Evolutionary conservation across 2,888 invertebrate species (phyloP).

Genomic region (Mayetiola destructor): DNA sequence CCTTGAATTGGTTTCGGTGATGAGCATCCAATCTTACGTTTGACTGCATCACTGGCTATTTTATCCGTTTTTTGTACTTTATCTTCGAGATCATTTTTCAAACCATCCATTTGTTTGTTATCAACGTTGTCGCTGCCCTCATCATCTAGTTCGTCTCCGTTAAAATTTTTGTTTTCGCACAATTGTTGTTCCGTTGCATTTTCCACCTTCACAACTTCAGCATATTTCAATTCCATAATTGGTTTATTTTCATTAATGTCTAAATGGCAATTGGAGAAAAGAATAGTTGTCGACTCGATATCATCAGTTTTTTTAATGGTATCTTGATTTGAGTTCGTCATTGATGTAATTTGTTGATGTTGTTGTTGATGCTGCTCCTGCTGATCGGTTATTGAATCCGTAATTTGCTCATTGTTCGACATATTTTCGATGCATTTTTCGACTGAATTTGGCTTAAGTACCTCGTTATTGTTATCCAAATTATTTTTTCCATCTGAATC

Average conservation of each 20-base stretch:
- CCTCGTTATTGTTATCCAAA: neutral
- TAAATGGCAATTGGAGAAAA: conserved; percentile 1
- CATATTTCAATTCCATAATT: neutral
- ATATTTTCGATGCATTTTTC: neutral
- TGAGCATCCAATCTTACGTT: neutral
- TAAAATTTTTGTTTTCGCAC: conserved; percentile 1
- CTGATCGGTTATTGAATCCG: neutral
- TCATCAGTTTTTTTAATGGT: conserved; percentile 14
- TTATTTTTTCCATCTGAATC: conserved; percentile 14
- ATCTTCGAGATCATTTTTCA: conserved; percentile 5
- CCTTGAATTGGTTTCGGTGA: conserved; percentile 2
- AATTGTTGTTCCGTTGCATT: neutral
- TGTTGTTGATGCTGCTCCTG: conserved; percentile 19
- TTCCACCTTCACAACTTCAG: neutral
- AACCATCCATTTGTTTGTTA: conserved; percentile 8
- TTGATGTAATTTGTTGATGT: conserved; percentile 22
- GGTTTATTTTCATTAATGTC: conserved; percentile 15
- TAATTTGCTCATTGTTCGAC: neutral
- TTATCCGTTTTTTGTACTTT: neutral
- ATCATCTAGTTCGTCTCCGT: neutral
- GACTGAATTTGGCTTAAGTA: no score
- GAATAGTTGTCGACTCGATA: neutral
- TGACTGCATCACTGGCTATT: neutral
- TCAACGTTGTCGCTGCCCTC: neutral
- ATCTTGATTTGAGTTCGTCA: conserved; percentile 19